Evolutionary conservation across 2,888 invertebrate genomes (phyloP), one percentile per base, ranked within the genome.

Genomic region (Deladenus siricidicola): DNA sequence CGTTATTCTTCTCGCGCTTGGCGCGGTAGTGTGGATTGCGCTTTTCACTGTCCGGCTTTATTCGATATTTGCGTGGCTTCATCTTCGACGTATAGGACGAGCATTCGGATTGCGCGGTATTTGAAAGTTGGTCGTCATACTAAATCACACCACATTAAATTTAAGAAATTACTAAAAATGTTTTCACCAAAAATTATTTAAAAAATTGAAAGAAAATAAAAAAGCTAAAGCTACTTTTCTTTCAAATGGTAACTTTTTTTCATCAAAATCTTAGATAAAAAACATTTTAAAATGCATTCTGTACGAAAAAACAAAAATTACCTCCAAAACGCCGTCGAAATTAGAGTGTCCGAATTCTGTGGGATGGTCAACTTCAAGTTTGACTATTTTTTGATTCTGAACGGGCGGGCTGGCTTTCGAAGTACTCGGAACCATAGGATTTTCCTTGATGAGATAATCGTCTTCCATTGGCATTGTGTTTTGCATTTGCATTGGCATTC

Each of bases 1-100:
- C 69, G 58, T 69, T 69, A 55, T 71, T 69, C 58, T 69, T 69
- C 30, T 62, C 63, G 29, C 69, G 60, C 61, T 69, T 69, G 30
- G 59, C 50, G 54, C 64, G 55, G 55, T 69, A 69, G 2, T 53
- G 49, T 14, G 71, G 68, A 29, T 61, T 69, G n/a, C 30, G 52
- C 47, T 64, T 65, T 56, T 69, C 69, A 30, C 50, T 47, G n/a
- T 64, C 70, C 39, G 69, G 60, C 52, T 69, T 69, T 51, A 71
- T 54, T 4, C 68, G 56, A 50, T 69, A 69, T 55, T 71, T 69
- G 54, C 69, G 71, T 19, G 69, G 69, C 53, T 54, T 67, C 14
- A 39, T 34, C 39, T 21, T 29, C 14, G 34, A 29, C 23, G 53
- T 34, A 1, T 21, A 47, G 14, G 42, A 42, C 24, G 47, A 47